Base-by-base conservation (phyloP, 1,140 invertebrate genomes). In the Triops longicaudatus region DNA sequence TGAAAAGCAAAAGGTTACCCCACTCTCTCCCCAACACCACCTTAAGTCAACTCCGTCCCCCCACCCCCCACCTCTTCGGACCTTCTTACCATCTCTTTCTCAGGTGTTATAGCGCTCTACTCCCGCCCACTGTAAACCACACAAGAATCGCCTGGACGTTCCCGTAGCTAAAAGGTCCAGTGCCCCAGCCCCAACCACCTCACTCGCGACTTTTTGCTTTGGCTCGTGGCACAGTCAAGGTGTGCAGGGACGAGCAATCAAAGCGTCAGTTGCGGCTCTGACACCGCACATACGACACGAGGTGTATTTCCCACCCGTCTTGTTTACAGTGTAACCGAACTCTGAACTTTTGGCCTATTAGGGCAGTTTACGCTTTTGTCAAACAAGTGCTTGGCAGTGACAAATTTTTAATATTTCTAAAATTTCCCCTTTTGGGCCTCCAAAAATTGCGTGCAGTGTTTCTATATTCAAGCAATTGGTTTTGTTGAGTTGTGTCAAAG, bases 251-350 rank as follows among this genome's bases (percentile, higher is more conserved):
- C 50, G 50, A 63, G 50, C 50, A 63, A 63, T 63, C 50, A 63
- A 63, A 63, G 50, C 50, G 50, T 63, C 50, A 63, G 50, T 63
- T 63, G 50, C 50, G 50, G 50, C 50, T 63, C 50, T 63, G 50
- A 63, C 50, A 63, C 50, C 14, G 17, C 50, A 22, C 50, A 63
- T 14, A 63, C 50, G 50, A 63, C 50, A 63, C 50, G 50, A 63
- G 50, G 50, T 63, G 50, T 63, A 63, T n/a, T 63, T 63, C 50
- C 50, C 50, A 22, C 50, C n/a, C 50, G 50, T 37, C 31, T 37
- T 37, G 31, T 37, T 37, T 2, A 37, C 31, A 37, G 2, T 37
- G 31, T 37, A 37, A 37, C 31, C 31, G 31, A 37, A 37, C 31
- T 37, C 31, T 37, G 31, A 37, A 37, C 31, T 37, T 7, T 37